Evolutionary conservation across 2,888 invertebrate species (phyloP), one percentile per base, ranked within the genome.

Genomic region (Marronus borbonicus): DNA sequence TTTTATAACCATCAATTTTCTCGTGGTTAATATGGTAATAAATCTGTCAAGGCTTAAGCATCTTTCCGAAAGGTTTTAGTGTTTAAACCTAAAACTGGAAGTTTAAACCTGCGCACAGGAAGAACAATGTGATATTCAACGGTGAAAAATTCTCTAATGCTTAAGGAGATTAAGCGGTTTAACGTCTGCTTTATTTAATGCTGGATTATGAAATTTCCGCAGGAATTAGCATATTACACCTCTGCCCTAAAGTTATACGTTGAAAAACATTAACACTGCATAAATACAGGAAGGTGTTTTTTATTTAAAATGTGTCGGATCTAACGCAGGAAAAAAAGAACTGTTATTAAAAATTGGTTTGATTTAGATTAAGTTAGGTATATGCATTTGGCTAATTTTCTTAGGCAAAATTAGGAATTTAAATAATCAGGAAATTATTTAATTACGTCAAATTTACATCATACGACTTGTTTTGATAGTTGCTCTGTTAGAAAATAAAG

Each of bases 201-300:
- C 12, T 28, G 62, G 62, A 62, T 62, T 62, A 62, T 62, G 62
- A 62, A 62, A 62, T 62, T 62, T 62, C 62, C 62, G 62, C 31
- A 62, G 62, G 62, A 62, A 62, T 62, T 62, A 62, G 62, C 62
- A 62, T 62, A 62, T 62, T 62, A 62, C 20, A 62, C 28, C 24
- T 28, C 62, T 12, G 31, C 12, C 14, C 62, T 10, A 28, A 12
- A 24, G 62, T 7, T 5, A 5, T 28, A 20, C 60, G 60, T 10
- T 60, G 60, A 60, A 60, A 24, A 60, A 58, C 3, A 60, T 60
- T 52, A 52, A 52, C n/a, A 52, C 17, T 2, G 10, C 28, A 10
- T 60, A 60, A 12, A 20, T 52, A 60, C 24, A n/a, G 60, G 60
- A 60, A 20, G 24, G 3, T 12, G 28, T 3, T 7, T 55, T 55